These are phyloP conservation scores for Pardalotus punctatus DNA, from an alignment of 2,113 vertebrate genomes.

Conservation along the genomic window DNA sequence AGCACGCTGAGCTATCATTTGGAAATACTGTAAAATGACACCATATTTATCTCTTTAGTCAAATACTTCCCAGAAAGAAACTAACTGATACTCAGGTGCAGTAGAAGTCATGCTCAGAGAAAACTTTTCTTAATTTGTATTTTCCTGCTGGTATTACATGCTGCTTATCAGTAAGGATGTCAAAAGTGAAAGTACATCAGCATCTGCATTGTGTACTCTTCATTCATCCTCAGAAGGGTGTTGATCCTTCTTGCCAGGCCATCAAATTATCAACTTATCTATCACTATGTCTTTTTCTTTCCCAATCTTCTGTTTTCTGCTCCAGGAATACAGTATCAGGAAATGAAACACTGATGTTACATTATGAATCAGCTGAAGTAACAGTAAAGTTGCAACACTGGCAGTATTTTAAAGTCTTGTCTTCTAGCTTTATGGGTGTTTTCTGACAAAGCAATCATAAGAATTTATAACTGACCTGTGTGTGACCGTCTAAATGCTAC, in stretches of 20 bases:
- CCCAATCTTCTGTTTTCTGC: not conserved
- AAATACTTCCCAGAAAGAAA: not conserved
- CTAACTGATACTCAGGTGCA: not conserved
- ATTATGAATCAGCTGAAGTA: not conserved
- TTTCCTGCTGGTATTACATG: not conserved
- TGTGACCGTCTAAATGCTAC: not conserved
- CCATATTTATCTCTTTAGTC: not conserved
- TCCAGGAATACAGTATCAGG: not conserved
- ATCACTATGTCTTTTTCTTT: not conserved
- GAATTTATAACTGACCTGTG: constrained; percentile 1
- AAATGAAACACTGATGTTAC: not conserved
- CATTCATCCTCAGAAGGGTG: not conserved
- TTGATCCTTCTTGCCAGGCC: not conserved
- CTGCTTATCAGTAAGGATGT: not conserved
- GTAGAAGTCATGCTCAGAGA: not conserved
- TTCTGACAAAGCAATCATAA: constrained; percentile 18
- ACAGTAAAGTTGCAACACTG: not conserved
- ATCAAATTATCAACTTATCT: not conserved
- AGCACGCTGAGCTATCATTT: not conserved
- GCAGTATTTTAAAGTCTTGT: not conserved
- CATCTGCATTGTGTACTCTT: not conserved
- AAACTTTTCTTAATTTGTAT: not conserved
- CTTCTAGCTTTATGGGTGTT: not conserved
- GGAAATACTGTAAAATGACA: not conserved
- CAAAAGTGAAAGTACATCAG: not conserved